A percentile compares a stretch with the other conserved stretches of the same genome.
Conservation (phyloP, 2,888 invertebrate species). For the Cephus rjabovi region DNA sequence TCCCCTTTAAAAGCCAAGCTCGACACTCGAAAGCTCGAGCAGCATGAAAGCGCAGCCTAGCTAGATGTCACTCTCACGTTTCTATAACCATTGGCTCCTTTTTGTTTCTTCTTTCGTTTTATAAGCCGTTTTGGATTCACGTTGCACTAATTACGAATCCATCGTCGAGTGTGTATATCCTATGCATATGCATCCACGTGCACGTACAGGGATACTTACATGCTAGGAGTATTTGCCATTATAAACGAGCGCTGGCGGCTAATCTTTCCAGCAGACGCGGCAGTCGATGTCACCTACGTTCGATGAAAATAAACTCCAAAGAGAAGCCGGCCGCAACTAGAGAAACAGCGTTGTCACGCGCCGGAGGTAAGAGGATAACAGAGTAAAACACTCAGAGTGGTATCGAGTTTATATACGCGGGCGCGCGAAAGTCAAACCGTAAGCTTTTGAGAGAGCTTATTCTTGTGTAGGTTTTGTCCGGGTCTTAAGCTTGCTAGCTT, state of each 20-base stretch:
- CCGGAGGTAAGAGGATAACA: slow-evolving; percentile 44
- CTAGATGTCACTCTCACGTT: slow-evolving; percentile 31
- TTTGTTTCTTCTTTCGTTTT: slow-evolving; percentile 20
- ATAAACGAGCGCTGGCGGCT: neutral
- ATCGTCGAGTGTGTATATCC: neutral
- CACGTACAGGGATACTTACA: neutral
- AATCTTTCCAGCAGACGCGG: neutral
- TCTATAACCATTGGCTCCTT: slow-evolving; percentile 18
- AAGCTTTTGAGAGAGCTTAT: slow-evolving; percentile 32
- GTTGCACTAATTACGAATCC: slow-evolving; percentile 30
- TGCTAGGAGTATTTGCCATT: neutral
- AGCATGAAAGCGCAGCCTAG: slow-evolving; percentile 28
- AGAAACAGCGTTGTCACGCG: slow-evolving; percentile 4
- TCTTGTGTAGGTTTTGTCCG: slow-evolving; percentile 17
- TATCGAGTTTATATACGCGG: slow-evolving; percentile 26
- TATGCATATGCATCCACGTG: neutral
- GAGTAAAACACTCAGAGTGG: slow-evolving; percentile 46
- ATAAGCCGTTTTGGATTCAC: slow-evolving; percentile 29
- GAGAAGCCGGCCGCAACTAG: neutral
- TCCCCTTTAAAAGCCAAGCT: slow-evolving; percentile 37
- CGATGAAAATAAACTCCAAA: neutral
- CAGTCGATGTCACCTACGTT: neutral
- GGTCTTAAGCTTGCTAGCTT: neutral
- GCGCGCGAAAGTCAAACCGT: slow-evolving; percentile 38
- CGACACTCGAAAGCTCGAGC: slow-evolving; percentile 24